phyloP scores from a whole-genome alignment of 2,797 vertebrate species.

The Pempheris klunzingeri region DNA sequence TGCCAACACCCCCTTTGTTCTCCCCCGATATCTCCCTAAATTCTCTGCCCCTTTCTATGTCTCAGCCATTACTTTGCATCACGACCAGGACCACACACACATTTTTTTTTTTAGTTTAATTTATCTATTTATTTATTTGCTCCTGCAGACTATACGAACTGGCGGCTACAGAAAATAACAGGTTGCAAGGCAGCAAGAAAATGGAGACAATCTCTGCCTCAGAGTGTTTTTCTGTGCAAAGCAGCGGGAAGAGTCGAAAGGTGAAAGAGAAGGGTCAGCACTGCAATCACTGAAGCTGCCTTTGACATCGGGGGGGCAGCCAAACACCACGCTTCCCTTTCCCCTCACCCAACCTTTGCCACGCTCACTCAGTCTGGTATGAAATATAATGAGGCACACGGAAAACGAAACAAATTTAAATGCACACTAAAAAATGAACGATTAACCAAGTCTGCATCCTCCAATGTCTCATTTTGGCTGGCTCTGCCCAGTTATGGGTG shows the following conservation, averaged over 20 bases:
- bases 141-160: slow-evolving; percentile 31
- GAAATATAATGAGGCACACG: slow-evolving; percentile 41
- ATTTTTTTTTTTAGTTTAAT: not conserved
- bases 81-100: slow-evolving; percentile 24
- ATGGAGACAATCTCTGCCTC: slow-evolving; percentile 55
- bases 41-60: slow-evolving; percentile 18
- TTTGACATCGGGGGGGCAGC: slow-evolving; percentile 37
- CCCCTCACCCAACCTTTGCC: slow-evolving; percentile 32
- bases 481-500: slow-evolving; percentile 16
- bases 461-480: slow-evolving; percentile 12
- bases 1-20: not conserved
- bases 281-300: slow-evolving; percentile 52
- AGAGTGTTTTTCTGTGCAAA: slow-evolving; percentile 51
- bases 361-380: slow-evolving; percentile 12
- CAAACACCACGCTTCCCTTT: slow-evolving; percentile 27
- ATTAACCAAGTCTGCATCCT: slow-evolving; percentile 15
- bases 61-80: slow-evolving; percentile 24
- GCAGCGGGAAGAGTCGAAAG: slow-evolving; percentile 39
- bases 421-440: slow-evolving; percentile 13
- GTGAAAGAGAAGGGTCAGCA: slow-evolving; percentile 55
- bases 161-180: slow-evolving; percentile 60
- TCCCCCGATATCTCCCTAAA: not conserved
- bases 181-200: slow-evolving; percentile 43
- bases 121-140: not conserved
- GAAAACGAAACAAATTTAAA: slow-evolving; percentile 33